phyloP scores from a whole-genome alignment of 2,888 invertebrate genomes.

The Psylliodes chrysocephalus region DNA sequence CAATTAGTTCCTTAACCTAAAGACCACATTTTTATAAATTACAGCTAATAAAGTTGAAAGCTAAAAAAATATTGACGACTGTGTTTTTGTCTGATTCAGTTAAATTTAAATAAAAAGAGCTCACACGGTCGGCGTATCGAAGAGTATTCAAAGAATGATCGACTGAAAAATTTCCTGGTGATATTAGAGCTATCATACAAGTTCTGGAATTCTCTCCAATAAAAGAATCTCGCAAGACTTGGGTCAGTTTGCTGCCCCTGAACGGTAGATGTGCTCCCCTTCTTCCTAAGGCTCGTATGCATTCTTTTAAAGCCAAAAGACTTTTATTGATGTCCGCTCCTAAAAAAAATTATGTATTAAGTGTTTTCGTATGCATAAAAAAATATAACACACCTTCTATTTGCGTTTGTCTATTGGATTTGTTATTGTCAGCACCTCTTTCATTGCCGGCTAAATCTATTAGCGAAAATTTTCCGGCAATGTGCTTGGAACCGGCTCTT shows the following conservation, averaged over 20 bases:
- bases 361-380: not conserved
- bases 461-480: conserved; percentile 97
- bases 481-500: conserved; percentile 75
- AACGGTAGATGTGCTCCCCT: conserved; percentile 97
- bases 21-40: too few species aligned
- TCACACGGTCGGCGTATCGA: conserved; percentile 89
- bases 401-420: conserved; percentile 92
- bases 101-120: not conserved
- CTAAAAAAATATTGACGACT: too few species aligned
- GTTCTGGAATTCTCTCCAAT: conserved; percentile 98
- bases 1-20: conserved; percentile 88
- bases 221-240: conserved; percentile 96
- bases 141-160: conserved; percentile 98
- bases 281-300: conserved; percentile 93
- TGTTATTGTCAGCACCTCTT: conserved; percentile 98
- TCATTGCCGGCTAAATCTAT: conserved; percentile 99
- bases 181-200: conserved; percentile 99
- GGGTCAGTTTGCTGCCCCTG: conserved; percentile 95
- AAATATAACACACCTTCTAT: conserved; percentile 70
- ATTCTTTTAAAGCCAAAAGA: conserved; percentile 94
- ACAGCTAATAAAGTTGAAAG: too few species aligned
- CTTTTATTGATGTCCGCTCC: conserved; percentile 98
- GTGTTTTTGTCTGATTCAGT: too few species aligned
- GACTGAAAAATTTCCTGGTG: conserved; percentile 94
- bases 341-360: conserved; percentile 24